phyloP scores from a whole-genome alignment of 2,113 vertebrate species.

The Prolemur simus region DNA sequence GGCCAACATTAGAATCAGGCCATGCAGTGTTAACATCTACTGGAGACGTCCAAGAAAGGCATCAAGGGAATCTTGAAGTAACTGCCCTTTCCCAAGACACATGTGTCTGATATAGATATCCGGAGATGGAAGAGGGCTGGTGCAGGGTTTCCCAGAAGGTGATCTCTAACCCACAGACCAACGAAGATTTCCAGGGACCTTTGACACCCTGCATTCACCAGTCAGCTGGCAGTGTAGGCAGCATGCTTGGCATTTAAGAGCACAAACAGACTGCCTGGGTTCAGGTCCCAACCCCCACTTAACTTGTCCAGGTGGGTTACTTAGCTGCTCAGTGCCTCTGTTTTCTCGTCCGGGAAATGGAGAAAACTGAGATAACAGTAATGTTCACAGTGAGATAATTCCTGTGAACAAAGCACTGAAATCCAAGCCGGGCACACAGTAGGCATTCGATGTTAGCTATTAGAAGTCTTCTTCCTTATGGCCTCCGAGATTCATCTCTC shows the following conservation, averaged over 20 bases:
- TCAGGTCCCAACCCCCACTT: neutral
- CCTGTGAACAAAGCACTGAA: neutral
- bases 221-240: neutral
- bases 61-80: neutral
- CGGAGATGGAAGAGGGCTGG: neutral
- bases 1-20: neutral
- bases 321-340: neutral
- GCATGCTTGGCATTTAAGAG: neutral
- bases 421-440: neutral
- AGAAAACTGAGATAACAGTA: neutral
- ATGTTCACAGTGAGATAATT: neutral
- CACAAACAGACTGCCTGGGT: neutral
- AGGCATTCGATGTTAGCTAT: neutral
- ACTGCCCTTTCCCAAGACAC: neutral
- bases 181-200: neutral
- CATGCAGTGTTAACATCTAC: neutral
- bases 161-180: neutral
- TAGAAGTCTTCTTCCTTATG: neutral
- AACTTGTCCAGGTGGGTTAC: neutral
- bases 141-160: neutral
- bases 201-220: neutral
- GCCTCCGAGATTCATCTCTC: neutral
- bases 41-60: neutral
- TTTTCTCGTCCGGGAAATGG: constrained; percentile 44
- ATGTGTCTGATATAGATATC: neutral